Evolutionary conservation across 2,797 vertebrate genomes (phyloP).

Genomic region (Ptychobarbus kaznakovi): DNA sequence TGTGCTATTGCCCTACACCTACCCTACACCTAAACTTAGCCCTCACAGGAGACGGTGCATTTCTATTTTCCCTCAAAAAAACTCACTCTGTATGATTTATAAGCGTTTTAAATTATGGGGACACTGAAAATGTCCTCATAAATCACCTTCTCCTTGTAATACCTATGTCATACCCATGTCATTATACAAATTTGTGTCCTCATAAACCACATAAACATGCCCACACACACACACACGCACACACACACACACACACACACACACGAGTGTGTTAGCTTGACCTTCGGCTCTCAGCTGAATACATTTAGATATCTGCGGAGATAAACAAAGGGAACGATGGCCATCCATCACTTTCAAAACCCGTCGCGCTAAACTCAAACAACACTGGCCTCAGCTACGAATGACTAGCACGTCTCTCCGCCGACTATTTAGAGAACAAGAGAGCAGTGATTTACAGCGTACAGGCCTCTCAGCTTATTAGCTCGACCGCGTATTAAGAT

Average conservation of each 20-base stretch:
- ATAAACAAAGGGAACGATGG: constrained; percentile 62
- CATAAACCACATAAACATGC: too few relatives aligned
- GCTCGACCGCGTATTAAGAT: constrained; percentile 54
- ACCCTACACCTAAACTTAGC: too few relatives aligned
- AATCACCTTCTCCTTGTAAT: too few relatives aligned
- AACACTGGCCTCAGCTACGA: constrained; percentile 56
- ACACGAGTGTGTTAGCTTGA: constrained; percentile 11
- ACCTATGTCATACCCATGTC: too few relatives aligned
- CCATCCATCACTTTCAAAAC: constrained; percentile 66
- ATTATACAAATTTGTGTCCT: too few relatives aligned
- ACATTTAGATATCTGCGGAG: constrained; percentile 58
- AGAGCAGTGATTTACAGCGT: constrained; percentile 72
- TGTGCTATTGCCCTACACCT: too few relatives aligned
- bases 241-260: neutral
- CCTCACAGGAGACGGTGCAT: too few relatives aligned
- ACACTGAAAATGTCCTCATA: too few relatives aligned
- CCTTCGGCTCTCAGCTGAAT: constrained; percentile 34
- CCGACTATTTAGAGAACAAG: constrained; percentile 64
- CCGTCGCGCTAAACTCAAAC: constrained; percentile 43
- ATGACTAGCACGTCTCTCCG: constrained; percentile 66
- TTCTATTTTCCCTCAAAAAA: too few relatives aligned
- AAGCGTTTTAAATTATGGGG: too few relatives aligned
- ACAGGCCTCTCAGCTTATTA: constrained; percentile 63
- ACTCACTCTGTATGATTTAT: too few relatives aligned
- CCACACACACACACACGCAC: too few relatives aligned